These are phyloP conservation scores for Aldabrachelys gigantea DNA, from an alignment of 2,113 vertebrate genomes.

Conservation along the genomic window DNA sequence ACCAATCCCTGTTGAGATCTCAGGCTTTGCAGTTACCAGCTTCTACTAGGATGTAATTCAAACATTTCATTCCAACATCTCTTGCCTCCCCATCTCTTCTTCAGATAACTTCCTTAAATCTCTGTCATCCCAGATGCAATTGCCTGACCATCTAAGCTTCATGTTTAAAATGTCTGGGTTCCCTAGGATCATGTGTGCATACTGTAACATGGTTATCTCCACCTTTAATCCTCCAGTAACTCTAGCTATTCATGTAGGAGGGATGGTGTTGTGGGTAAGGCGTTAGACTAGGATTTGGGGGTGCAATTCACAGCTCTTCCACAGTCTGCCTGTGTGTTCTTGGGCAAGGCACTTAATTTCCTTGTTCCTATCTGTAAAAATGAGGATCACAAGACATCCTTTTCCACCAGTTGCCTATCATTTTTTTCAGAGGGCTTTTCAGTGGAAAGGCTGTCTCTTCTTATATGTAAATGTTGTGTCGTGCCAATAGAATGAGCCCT, in stretches of 20 bases:
- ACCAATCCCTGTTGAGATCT: not conserved
- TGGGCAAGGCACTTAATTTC: conserved; percentile 6
- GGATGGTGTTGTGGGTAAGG: not conserved
- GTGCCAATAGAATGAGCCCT: not conserved
- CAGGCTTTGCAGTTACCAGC: not conserved
- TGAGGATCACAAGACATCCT: conserved; percentile 23
- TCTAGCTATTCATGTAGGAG: not conserved
- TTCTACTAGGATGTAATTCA: not conserved
- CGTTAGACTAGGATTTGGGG: not conserved
- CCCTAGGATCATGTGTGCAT: accelerated
- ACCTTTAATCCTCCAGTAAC: accelerated
- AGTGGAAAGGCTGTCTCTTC: not conserved
- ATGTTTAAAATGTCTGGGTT: accelerated
- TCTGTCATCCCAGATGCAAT: accelerated
- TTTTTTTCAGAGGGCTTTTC: not conserved
- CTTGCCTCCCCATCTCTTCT: not conserved
- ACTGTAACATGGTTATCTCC: accelerated
- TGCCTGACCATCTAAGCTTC: not conserved
- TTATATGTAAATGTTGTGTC: not conserved
- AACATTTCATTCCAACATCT: not conserved
- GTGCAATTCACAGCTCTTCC: not conserved
- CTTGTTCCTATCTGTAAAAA: conserved; percentile 6
- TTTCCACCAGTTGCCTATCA: not conserved
- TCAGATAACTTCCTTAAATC: not conserved
- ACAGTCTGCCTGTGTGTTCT: not conserved